phyloP scores from a whole-genome alignment of 2,113 vertebrate genomes.

The Nycticorax nycticorax region DNA sequence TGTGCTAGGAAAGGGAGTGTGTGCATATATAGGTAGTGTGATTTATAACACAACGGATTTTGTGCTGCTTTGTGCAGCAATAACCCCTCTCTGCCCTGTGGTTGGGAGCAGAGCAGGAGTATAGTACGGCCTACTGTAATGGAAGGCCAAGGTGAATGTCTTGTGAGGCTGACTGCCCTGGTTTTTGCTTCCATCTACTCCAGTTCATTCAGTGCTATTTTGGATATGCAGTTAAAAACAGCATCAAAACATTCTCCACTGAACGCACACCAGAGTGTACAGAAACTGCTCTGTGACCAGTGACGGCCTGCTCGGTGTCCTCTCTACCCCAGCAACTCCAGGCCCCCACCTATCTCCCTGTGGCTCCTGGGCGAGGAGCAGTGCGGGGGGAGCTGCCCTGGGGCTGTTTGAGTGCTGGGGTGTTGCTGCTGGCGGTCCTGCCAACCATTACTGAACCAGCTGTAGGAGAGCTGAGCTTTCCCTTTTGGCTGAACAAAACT shows the following conservation, averaged over 20 bases:
- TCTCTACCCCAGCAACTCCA: neutral
- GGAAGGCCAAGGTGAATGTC: neutral
- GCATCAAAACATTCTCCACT: neutral
- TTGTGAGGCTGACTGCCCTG: neutral
- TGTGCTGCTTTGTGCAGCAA: neutral
- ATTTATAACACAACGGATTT: neutral
- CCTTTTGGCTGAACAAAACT: neutral
- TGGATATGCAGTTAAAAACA: neutral
- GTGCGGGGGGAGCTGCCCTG: neutral
- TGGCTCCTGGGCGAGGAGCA: neutral
- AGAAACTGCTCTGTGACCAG: neutral
- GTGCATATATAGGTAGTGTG: neutral
- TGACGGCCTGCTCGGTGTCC: neutral
- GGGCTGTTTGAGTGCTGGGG: neutral
- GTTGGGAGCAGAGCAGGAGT: neutral
- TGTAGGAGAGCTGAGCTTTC: neutral
- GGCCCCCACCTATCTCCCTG: rapidly evolving
- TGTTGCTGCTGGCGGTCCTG: neutral
- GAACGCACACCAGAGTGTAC: neutral
- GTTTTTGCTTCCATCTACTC: neutral
- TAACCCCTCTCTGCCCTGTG: neutral
- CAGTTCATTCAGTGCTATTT: neutral
- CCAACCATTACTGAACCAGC: neutral
- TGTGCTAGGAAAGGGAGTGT: neutral
- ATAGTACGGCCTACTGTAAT: neutral